These are phyloP conservation scores for Lepidonotus clava DNA, from an alignment of 2,888 invertebrate genomes.

Conservation along the genomic window DNA sequence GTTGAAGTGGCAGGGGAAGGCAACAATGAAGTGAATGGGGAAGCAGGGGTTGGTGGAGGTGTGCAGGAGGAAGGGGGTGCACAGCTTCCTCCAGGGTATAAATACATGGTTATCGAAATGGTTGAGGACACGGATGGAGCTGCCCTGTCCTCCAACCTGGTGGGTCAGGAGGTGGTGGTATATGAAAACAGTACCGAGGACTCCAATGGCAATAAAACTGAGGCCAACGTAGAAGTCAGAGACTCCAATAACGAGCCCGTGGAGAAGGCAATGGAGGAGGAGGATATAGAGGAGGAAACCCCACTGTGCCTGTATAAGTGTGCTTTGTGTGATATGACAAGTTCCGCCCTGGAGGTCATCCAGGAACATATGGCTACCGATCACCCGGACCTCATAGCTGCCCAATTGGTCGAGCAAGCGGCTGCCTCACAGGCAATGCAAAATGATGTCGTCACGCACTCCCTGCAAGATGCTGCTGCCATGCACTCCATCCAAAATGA, in stretches of 20 bases:
- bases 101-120: slow-evolving; percentile 43
- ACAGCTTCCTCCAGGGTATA: neutral
- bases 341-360: neutral
- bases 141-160: slow-evolving; percentile 13
- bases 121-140: neutral
- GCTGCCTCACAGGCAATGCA: neutral
- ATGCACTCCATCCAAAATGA: too few species aligned
- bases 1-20: neutral
- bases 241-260: neutral
- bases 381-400: neutral
- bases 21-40: neutral
- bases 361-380: slow-evolving; percentile 32
- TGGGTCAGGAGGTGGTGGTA: slow-evolving; percentile 42
- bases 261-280: neutral
- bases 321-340: neutral
- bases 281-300: neutral
- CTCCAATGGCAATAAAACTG: neutral
- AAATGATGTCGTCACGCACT: too few species aligned
- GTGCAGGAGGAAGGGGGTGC: neutral
- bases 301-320: slow-evolving; percentile 34
- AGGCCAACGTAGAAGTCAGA: neutral
- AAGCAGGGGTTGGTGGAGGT: neutral
- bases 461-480: too few species aligned
- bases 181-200: neutral
- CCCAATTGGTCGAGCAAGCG: neutral